Evolutionary conservation across 2,888 invertebrate species (phyloP), one percentile per base, ranked within the genome.

Genomic region (Megamerina dolium): DNA sequence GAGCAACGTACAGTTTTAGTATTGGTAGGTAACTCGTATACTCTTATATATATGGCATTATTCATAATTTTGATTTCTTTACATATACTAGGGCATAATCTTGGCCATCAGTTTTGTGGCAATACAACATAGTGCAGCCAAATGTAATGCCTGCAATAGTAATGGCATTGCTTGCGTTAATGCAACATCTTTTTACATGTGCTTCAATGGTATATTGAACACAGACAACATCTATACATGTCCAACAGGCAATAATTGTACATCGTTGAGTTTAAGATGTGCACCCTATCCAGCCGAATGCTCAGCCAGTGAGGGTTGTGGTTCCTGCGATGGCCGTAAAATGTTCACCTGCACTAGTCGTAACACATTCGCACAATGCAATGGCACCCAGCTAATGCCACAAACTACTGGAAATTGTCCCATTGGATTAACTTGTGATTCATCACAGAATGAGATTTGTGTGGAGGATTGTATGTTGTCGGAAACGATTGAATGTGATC

Each of bases 281-380:
- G 64, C 52, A 57, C 58, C 38, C 6, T n/a, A 5, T 27, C 14
- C n/a, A 31, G 9, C 9, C 5, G 16, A 31, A 6, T 31, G 31
- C 23, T 32, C 29, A 23, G 5, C 30, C 12, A 16, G 36, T 2
- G 38, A 35, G 1, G 13, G 23, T 9, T 66, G 66, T 41, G 42
- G 47, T 2, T 3, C 29, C 12, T 66, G 64, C 41, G 39, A 50
- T n/a, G 55, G 29, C 5, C 4, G 0, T 1, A 38, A 36, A 4
- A 14, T 56, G 14, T 64, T 64, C 42, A 49, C 57, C 20, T 64
- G 64, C 46, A 61, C 59, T 30, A 61, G 61, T 33, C 53, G 54
- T 36, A 60, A 51, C 4, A 45, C 48, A 10, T 64, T 56, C 38
- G 54, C 45, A 4, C 45, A 48, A 50, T 64, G 64, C 43, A 6